Percentiles rank a stretch among this genome's conserved stretches.
Evolutionary conservation across 2,888 invertebrate species (phyloP).

Genomic region (Lymantria dispar): DNA sequence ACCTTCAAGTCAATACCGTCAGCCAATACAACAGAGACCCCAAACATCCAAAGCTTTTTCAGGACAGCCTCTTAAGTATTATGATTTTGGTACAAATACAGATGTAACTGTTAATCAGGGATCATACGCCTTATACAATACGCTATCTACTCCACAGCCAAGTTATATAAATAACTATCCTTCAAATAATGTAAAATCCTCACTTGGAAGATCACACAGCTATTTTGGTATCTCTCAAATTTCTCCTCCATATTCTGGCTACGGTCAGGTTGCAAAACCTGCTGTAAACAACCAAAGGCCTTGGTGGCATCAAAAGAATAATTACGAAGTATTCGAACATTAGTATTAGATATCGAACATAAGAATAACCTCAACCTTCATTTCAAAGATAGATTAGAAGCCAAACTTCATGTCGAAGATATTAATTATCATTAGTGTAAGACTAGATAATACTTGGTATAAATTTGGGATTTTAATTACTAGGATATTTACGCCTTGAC

Average conservation of each 20-base stretch:
- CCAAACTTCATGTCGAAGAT: neutral
- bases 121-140: slow-evolving; percentile 10
- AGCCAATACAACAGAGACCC: slow-evolving; percentile 8
- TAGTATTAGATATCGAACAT: slow-evolving; percentile 8
- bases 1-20: slow-evolving; percentile 29
- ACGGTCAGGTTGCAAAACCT: slow-evolving; percentile 12
- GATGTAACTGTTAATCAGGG: slow-evolving; percentile 23
- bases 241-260: slow-evolving; percentile 27
- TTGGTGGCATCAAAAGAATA: slow-evolving; percentile 47
- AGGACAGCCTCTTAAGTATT: slow-evolving; percentile 4
- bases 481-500: no score
- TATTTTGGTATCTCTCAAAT: slow-evolving; percentile 41
- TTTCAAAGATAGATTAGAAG: neutral
- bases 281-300: slow-evolving; percentile 23
- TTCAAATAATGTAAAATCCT: slow-evolving; percentile 29
- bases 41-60: slow-evolving; percentile 2
- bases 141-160: slow-evolving; percentile 24
- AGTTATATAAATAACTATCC: slow-evolving; percentile 13
- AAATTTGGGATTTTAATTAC: no score
- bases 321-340: slow-evolving; percentile 49
- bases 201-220: slow-evolving; percentile 37
- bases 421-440: neutral
- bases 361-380: neutral
- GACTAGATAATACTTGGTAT: neutral
- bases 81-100: neutral